Evolutionary conservation across 2,797 vertebrate genomes (phyloP), one percentile per base, ranked within the genome.

Genomic region (Galagoides demidoff): DNA sequence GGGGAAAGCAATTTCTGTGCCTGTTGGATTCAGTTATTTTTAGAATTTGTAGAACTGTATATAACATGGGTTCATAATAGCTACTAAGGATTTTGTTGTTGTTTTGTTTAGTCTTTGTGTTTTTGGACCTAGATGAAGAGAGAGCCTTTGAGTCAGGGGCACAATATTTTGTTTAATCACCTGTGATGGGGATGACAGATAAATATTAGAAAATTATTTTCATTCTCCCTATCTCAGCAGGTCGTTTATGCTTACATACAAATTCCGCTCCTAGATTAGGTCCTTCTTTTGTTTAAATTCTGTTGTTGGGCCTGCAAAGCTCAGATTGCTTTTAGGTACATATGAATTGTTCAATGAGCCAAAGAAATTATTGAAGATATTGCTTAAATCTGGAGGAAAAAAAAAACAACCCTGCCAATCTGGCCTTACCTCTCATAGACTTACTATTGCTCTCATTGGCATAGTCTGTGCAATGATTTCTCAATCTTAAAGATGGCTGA

Each of bases 301-400:
- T 73, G 59, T 87, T 90, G 39, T 71, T 81, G 63, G 83, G 73
- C 90, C 37, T 61, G 45, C 31, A 76, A 57, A 81, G 66, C 66
- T 90, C 45, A 77, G 64, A 34, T 88, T 73, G 45, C 89, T 78
- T 22, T 81, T 84, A 37, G 61, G 20, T 23, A 66, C 55, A 64
- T 85, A 88, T 96, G 85, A 92, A 49, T 94, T 88, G 39, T 82
- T 85, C 49, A 81, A 25, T 34, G 45, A 81, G 66, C 70, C 27
- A 82, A 95, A 92, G 71, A 88, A 93, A 90, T 90, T 88, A 73
- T 10, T 73, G 68, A 95, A 92, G 70, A 71, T 66, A 34, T 6
- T 86, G 57, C 59, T 89, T 91, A 87, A 92, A 71, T 78, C 34
- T 82, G 34, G 85, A 82, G 52, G 27, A 23, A 74, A 74, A 49